Evolutionary conservation across 2,113 vertebrate genomes (phyloP).

Genomic region (Paraplagusia blochii): DNA sequence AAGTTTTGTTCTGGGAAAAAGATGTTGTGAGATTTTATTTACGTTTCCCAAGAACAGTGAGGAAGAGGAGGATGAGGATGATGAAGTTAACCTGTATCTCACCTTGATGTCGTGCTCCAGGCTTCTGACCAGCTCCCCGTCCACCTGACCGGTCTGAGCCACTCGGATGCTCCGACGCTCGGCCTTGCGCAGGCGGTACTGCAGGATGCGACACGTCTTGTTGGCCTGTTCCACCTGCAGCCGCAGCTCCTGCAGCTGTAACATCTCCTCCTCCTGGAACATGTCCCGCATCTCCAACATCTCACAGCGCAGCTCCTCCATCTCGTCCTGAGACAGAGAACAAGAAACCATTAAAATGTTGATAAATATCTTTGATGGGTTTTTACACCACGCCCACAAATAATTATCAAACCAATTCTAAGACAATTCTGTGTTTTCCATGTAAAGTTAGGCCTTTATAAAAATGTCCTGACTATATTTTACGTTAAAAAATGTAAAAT

Average conservation of each 20-base stretch:
- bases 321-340: slow-evolving; percentile 79
- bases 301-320: slow-evolving; percentile 94
- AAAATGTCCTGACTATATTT: too few species aligned
- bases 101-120: slow-evolving; percentile 97
- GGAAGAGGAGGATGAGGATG: too few species aligned
- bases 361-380: too few species aligned
- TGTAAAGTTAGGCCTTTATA: too few species aligned
- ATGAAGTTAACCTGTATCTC: slow-evolving; percentile 18
- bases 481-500: too few species aligned
- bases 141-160: slow-evolving; percentile 92
- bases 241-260: slow-evolving; percentile 90
- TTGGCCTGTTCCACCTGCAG: slow-evolving; percentile 94
- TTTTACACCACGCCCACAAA: too few species aligned
- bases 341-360: too few species aligned
- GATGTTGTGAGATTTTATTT: slow-evolving; percentile 1
- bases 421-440: too few species aligned
- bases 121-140: slow-evolving; percentile 87
- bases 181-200: slow-evolving; percentile 93
- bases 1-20: slow-evolving; percentile 1
- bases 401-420: too few species aligned
- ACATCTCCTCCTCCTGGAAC: slow-evolving; percentile 95
- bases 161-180: slow-evolving; percentile 93
- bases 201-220: slow-evolving; percentile 93
- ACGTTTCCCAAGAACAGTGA: background rate
- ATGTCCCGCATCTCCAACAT: slow-evolving; percentile 97